A percentile compares a stretch with the other conserved stretches of the same genome.
phyloP scores from a whole-genome alignment of 2,797 vertebrate genomes.

The Acrocephalus scirpaceus region DNA sequence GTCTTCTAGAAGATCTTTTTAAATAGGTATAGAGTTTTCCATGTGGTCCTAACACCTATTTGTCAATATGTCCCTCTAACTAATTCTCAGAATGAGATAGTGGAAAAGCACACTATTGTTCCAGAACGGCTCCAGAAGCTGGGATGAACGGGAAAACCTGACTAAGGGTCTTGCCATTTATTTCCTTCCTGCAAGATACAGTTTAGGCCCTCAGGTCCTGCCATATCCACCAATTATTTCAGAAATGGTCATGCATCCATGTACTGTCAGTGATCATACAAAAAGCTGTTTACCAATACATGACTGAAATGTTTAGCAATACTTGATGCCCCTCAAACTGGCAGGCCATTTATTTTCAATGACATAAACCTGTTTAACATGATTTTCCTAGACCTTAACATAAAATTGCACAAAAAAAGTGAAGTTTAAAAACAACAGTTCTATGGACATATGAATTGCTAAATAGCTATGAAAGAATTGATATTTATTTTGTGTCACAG shows the following conservation, averaged over 20 bases:
- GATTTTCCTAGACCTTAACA: not conserved
- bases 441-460: not conserved
- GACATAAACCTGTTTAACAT: not conserved
- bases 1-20: not conserved
- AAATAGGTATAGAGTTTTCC: not conserved
- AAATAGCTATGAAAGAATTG: not conserved
- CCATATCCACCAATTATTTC: not conserved
- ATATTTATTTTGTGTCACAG: not conserved
- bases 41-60: not conserved
- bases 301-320: not conserved
- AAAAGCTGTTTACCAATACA: not conserved
- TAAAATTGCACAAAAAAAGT: not conserved
- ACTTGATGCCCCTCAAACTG: not conserved
- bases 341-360: not conserved
- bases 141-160: not conserved
- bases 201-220: not conserved
- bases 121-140: not conserved
- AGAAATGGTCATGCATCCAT: not conserved
- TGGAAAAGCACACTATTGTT: not conserved
- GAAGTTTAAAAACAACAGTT: not conserved
- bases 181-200: not conserved
- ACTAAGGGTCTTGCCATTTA: not conserved
- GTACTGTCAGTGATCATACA: not conserved
- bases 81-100: not conserved
- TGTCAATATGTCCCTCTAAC: not conserved